Evolutionary conservation across 2,888 invertebrate species (phyloP).

Genomic region (Leptopilina myrica): DNA sequence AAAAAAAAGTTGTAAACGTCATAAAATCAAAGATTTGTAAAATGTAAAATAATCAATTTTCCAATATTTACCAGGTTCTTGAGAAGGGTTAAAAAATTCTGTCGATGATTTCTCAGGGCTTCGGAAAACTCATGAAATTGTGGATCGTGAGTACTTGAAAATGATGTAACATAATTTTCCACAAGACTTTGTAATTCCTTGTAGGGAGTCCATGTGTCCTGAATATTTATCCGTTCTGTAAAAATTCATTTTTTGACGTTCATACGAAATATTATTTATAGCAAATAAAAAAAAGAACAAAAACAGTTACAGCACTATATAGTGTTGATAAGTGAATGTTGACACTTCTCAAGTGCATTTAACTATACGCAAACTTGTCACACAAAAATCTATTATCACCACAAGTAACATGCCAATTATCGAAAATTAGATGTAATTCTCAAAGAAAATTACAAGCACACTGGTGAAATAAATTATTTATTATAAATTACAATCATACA

Average conservation of each 20-base stretch:
- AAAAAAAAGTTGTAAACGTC: too few relatives aligned
- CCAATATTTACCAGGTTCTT: slow-evolving; percentile 87
- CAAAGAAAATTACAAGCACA: background rate
- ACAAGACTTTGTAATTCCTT: slow-evolving; percentile 86
- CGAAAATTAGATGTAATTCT: too few relatives aligned
- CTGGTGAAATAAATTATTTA: background rate
- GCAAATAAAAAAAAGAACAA: too few relatives aligned
- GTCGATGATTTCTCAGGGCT: slow-evolving; percentile 88
- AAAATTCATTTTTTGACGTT: slow-evolving; percentile 2
- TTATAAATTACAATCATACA: background rate
- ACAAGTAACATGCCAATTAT: too few relatives aligned
- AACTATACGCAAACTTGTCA: too few relatives aligned
- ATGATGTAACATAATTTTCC: slow-evolving; percentile 81
- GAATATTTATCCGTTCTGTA: slow-evolving; percentile 77
- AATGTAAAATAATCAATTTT: background rate
- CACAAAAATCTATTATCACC: too few relatives aligned
- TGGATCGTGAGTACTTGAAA: slow-evolving; percentile 79
- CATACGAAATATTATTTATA: too few relatives aligned
- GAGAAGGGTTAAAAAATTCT: slow-evolving; percentile 89
- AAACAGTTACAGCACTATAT: too few relatives aligned
- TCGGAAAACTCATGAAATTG: slow-evolving; percentile 84
- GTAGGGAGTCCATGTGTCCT: slow-evolving; percentile 91
- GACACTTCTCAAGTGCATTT: too few relatives aligned
- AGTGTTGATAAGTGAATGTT: too few relatives aligned
- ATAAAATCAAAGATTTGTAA: too few relatives aligned